phyloP scores from a whole-genome alignment of 2,888 invertebrate genomes.

The Harpagoxenus sublaevis region DNA sequence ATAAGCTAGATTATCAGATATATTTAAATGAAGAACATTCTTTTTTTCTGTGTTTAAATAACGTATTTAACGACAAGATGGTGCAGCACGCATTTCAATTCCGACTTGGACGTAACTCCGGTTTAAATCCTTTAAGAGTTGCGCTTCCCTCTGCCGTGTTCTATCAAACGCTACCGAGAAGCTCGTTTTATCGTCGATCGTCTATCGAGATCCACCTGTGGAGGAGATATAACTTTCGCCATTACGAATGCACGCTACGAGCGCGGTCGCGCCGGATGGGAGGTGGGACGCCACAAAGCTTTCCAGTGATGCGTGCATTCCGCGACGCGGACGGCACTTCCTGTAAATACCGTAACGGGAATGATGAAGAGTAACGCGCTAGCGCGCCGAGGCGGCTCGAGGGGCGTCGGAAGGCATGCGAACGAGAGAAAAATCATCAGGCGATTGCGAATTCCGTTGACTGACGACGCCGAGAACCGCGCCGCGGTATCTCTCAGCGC shows the following conservation, averaged over 20 bases:
- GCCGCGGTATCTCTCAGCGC: not conserved
- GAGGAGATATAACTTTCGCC: slow-evolving; percentile 29
- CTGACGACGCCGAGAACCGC: slow-evolving; percentile 6
- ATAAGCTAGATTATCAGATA: too few species aligned
- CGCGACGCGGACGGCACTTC: slow-evolving; percentile 28
- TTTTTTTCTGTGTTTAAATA: too few species aligned
- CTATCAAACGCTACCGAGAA: not conserved
- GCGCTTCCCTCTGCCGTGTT: not conserved
- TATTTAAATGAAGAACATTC: too few species aligned
- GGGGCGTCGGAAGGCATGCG: not conserved
- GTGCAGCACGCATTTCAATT: not conserved
- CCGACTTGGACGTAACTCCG: not conserved
- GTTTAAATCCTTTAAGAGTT: not conserved
- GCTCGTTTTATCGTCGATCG: slow-evolving; percentile 12
- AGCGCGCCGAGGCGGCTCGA: not conserved
- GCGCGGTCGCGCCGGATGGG: not conserved
- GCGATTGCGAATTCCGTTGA: slow-evolving; percentile 31
- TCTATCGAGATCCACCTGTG: slow-evolving; percentile 12
- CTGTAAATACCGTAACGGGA: slow-evolving; percentile 38
- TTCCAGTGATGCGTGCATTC: slow-evolving; percentile 49
- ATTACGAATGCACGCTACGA: slow-evolving; percentile 29
- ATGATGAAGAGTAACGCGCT: slow-evolving; percentile 1
- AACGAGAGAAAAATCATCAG: not conserved
- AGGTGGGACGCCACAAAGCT: slow-evolving; percentile 3
- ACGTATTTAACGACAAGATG: not conserved